Conservation (phyloP, 2,888 invertebrate species). For the Adelognathus sp. region DNA sequence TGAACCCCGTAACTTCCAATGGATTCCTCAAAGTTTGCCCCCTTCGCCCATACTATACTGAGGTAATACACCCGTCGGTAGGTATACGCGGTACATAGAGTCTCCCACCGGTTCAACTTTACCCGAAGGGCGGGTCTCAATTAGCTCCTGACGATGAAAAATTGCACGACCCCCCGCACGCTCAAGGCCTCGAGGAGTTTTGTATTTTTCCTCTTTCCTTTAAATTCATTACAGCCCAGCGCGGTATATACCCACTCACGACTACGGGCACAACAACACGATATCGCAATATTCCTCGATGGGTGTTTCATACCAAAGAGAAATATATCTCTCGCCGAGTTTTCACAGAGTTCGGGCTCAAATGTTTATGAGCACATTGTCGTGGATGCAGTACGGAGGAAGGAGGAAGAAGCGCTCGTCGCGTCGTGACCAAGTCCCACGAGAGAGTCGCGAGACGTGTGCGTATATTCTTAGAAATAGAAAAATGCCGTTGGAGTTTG, state of each 20-base stretch:
- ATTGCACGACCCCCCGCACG: slow-evolving; percentile 61
- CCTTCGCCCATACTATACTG: slow-evolving; percentile 47
- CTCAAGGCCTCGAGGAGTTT: slow-evolving; percentile 50
- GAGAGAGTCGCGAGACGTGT: slow-evolving; percentile 65
- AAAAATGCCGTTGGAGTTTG: slow-evolving; percentile 67
- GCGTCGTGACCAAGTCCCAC: slow-evolving; percentile 53
- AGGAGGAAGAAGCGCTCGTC: not conserved
- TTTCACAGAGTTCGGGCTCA: no score
- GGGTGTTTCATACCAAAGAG: not conserved
- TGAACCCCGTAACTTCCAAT: slow-evolving; percentile 66
- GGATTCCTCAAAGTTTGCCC: slow-evolving; percentile 62
- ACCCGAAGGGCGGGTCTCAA: slow-evolving; percentile 66
- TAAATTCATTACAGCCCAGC: slow-evolving; percentile 49
- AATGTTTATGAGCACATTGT: no score
- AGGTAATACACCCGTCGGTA: slow-evolving; percentile 47
- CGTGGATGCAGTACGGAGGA: not conserved
- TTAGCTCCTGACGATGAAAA: slow-evolving; percentile 73
- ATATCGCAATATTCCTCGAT: slow-evolving; percentile 35
- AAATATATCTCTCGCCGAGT: no score
- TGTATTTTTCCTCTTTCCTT: slow-evolving; percentile 9
- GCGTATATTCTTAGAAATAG: slow-evolving; percentile 77
- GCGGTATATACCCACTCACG: no score
- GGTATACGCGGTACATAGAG: slow-evolving; percentile 37
- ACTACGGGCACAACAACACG: slow-evolving; percentile 16
- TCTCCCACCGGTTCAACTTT: slow-evolving; percentile 53